phyloP scores from a whole-genome alignment of 2,113 vertebrate genomes.

The Pelusios castaneus region DNA sequence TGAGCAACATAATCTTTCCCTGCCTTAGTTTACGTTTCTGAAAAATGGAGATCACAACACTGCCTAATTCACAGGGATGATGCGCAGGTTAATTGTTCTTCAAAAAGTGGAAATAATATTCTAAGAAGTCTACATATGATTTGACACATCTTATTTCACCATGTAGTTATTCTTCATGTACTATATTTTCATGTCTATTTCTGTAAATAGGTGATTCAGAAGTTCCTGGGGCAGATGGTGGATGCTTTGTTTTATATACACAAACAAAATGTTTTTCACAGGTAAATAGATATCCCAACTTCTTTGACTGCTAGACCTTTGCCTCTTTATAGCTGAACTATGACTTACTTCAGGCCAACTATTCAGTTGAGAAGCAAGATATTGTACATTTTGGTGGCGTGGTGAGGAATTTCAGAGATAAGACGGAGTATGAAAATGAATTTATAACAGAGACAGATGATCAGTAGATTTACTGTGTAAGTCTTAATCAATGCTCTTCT shows the following conservation, averaged over 20 bases:
- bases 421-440: background rate
- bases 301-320: background rate
- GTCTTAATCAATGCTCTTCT: background rate
- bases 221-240: conserved; percentile 78
- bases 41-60: background rate
- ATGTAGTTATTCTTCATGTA: background rate
- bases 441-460: background rate
- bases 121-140: background rate
- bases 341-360: background rate
- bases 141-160: background rate
- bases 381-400: background rate
- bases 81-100: background rate
- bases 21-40: background rate
- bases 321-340: background rate
- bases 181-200: background rate
- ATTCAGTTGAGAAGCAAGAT: background rate
- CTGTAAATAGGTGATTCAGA: conserved; percentile 71
- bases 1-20: background rate
- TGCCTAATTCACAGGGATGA: background rate
- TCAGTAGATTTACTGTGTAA: background rate
- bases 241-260: conserved; percentile 80
- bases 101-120: background rate
- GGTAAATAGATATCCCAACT: conserved; percentile 52
- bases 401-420: background rate
- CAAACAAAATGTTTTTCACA: conserved; percentile 73